Conservation (phyloP, 2,888 invertebrate genomes). For the Abrostola triplasia region DNA sequence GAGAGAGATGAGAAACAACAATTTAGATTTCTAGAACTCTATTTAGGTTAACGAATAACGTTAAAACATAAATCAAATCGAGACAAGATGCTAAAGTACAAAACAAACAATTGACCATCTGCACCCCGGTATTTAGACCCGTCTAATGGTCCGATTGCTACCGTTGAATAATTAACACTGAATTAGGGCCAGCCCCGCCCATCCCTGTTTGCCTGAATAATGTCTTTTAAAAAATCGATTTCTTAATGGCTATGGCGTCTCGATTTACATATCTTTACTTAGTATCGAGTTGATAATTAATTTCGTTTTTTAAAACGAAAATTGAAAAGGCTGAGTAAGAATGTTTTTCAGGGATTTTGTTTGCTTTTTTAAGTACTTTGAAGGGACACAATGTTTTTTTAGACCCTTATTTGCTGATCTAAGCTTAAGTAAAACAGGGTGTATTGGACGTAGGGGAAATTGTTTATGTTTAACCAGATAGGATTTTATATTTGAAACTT, state of each 20-base stretch:
- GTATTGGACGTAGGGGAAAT: background rate
- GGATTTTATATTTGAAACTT: background rate
- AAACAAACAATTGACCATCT: conserved; percentile 26
- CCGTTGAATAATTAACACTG: conserved; percentile 79
- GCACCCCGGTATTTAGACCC: conserved; percentile 10
- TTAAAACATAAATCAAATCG: background rate
- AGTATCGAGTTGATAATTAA: conserved; percentile 59
- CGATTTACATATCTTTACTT: conserved; percentile 64
- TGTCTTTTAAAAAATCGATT: conserved; percentile 73
- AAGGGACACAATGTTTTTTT: conserved; percentile 22
- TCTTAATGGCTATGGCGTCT: conserved; percentile 66
- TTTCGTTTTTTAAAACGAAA: conserved; percentile 45
- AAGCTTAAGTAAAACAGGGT: conserved; percentile 1
- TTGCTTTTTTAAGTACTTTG: conserved; percentile 36
- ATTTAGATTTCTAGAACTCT: background rate
- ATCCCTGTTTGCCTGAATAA: conserved; percentile 73
- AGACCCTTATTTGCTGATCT: conserved; percentile 3
- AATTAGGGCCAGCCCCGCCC: conserved; percentile 68
- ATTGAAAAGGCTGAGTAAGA: conserved; percentile 40
- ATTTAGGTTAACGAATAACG: background rate
- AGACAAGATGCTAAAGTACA: conserved; percentile 11
- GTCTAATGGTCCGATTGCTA: conserved; percentile 69
- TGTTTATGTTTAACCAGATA: background rate
- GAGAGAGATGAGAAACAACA: too few species aligned
- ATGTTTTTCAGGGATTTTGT: conserved; percentile 36